phyloP scores from a whole-genome alignment of 2,113 vertebrate species.

The Ariopsis seemanni region DNA sequence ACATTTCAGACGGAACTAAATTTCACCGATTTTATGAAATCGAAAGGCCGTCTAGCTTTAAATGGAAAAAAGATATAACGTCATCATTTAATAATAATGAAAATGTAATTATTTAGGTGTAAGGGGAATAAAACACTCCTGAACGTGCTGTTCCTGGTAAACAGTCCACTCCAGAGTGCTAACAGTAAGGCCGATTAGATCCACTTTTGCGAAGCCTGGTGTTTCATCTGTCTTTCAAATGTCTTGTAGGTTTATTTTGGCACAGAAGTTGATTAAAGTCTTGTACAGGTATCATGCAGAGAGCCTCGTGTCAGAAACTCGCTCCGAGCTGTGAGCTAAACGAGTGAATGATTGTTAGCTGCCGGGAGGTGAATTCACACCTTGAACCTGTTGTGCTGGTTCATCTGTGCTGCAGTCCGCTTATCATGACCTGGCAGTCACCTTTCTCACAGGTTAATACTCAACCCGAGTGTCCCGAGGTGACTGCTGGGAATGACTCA shows the following conservation, averaged over 20 bases:
- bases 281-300: not conserved
- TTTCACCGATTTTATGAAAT: too few relatives aligned
- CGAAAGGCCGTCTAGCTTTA: too few relatives aligned
- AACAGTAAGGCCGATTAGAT: too few relatives aligned
- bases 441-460: slow-evolving; percentile 11
- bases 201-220: not conserved
- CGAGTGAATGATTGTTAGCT: not conserved
- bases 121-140: not conserved
- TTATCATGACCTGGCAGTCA: not conserved
- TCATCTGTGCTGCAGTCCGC: not conserved
- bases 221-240: not conserved
- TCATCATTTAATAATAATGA: too few relatives aligned
- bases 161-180: not conserved
- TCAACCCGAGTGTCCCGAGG: not conserved
- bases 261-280: not conserved
- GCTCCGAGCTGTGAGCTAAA: not conserved
- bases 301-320: not conserved
- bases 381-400: not conserved
- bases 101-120: too few relatives aligned
- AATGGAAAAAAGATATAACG: too few relatives aligned
- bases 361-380: not conserved
- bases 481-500: not conserved
- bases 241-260: not conserved
- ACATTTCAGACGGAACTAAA: too few relatives aligned
- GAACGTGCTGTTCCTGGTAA: not conserved